Evolutionary conservation across 2,113 vertebrate species (phyloP), one percentile per base, ranked within the genome.

Genomic region (Scartelaos histophorus): DNA sequence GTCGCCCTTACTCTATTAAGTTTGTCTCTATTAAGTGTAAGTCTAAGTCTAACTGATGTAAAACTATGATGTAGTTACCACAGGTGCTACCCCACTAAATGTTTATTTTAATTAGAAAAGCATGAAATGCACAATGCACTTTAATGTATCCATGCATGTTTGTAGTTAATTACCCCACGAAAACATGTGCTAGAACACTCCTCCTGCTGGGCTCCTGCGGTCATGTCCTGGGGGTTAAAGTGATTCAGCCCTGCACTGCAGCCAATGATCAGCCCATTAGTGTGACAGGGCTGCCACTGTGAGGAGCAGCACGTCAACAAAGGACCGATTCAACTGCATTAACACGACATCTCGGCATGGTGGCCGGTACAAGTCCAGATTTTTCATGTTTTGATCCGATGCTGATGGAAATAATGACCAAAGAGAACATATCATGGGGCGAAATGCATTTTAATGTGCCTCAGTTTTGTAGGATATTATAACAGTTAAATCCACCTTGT

Each of bases 201-300:
- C 76, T 76, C 78, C 5, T 43, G 60, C 19, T 54, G 38, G 53
- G 64, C 73, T 69, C 71, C 68, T 69, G 51, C 61, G 74, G 67
- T 61, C 71, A 68, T 84, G 78, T 88, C 77, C 70, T 22, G 7
- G 0, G 64, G 81, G 83, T 74, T 90, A 90, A 91, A 86, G 86
- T 73, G 88, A 88, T 88, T 91, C 82, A 84, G 83, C 76, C 10
- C 12, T 15, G 70, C 71, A 34, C 43, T 77, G 85, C 87, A 93
- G 87, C 64, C 88, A 92, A 93, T 87, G 87, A 90, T 66, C 76
- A 70, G 69, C 77, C 82, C 86, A 89, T 90, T 87, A 89, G 72
- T 78, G 67, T 78, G 76, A 89, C 90, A 90, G 84, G 74, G 81
- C 80, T 66, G 68, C 86, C 81, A 87, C 87, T 90, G 88, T 87